Evolutionary conservation across 2,113 vertebrate species (phyloP).

Genomic region (Apteryx mantelli): DNA sequence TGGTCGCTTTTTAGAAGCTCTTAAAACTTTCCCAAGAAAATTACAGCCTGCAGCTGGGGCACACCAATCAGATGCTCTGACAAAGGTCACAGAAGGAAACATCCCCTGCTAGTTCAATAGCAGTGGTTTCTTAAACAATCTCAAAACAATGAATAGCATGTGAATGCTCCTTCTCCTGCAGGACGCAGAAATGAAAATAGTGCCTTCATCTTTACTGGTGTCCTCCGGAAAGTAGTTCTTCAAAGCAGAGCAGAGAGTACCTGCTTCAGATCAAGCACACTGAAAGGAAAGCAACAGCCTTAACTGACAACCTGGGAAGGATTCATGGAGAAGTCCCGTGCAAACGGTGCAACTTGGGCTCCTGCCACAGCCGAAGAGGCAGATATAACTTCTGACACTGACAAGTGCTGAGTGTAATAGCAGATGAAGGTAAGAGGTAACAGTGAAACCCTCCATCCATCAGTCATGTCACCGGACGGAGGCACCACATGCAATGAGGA

Average conservation of each 20-base stretch:
- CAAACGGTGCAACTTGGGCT: not conserved
- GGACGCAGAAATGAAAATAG: not conserved
- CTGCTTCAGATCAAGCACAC: not conserved
- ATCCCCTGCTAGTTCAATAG: not conserved
- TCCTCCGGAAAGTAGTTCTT: not conserved
- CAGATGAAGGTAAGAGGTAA: slow-evolving; percentile 3
- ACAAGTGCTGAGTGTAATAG: not conserved
- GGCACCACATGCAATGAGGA: not conserved
- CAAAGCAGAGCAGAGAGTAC: not conserved
- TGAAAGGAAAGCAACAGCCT: not conserved
- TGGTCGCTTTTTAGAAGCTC: not conserved
- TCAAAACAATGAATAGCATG: not conserved
- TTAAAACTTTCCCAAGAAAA: slow-evolving; percentile 34
- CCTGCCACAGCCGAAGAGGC: not conserved
- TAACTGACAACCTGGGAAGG: not conserved
- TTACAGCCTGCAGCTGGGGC: not conserved
- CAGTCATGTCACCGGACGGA: slow-evolving; percentile 5
- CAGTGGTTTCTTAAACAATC: not conserved
- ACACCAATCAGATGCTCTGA: not conserved
- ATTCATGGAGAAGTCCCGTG: not conserved
- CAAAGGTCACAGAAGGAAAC: not conserved
- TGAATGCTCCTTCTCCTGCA: not conserved
- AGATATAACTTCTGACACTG: slow-evolving; percentile 23
- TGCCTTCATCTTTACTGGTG: not conserved
- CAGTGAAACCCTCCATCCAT: not conserved